Conservation (phyloP, 2,888 invertebrate genomes). For the Pantelozetes paolii region DNA sequence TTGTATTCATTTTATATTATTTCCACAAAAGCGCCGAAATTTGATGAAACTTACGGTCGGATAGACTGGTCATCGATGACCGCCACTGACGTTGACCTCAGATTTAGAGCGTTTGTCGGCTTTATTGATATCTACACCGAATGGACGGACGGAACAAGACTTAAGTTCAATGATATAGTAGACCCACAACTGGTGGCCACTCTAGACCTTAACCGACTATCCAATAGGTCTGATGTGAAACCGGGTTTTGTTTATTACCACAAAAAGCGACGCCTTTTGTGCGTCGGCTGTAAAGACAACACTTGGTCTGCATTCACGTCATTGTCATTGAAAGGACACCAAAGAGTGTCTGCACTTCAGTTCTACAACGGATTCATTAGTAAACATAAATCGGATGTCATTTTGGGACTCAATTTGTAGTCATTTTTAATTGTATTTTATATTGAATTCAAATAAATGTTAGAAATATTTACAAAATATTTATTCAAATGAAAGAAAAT, state of each 20-base stretch:
- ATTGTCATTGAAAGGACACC: conserved; percentile 65
- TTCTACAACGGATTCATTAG: conserved; percentile 79
- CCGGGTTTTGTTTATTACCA: conserved; percentile 62
- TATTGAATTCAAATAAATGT: not conserved
- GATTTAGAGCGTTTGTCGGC: conserved; percentile 41
- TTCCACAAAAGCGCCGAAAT: conserved; percentile 51
- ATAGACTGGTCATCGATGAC: conserved; percentile 52
- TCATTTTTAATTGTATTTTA: not conserved
- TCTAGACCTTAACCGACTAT: conserved; percentile 15
- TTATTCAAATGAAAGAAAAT: too few species aligned
- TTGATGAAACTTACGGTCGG: conserved; percentile 47
- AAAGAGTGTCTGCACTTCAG: conserved; percentile 69
- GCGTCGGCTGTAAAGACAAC: conserved; percentile 42
- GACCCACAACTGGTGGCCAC: conserved; percentile 41
- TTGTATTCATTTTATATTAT: not conserved
- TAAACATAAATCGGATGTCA: not conserved
- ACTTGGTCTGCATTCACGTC: conserved; percentile 52
- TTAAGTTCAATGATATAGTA: conserved; percentile 48
- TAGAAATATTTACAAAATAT: too few species aligned
- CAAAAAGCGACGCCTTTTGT: conserved; percentile 42
- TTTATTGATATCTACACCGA: conserved; percentile 38
- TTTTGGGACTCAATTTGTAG: not conserved
- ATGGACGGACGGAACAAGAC: conserved; percentile 45
- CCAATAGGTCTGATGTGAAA: not conserved
- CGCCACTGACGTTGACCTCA: conserved; percentile 34